Evolutionary conservation across 2,797 vertebrate genomes (phyloP).

Genomic region (Dermochelys coriacea): DNA sequence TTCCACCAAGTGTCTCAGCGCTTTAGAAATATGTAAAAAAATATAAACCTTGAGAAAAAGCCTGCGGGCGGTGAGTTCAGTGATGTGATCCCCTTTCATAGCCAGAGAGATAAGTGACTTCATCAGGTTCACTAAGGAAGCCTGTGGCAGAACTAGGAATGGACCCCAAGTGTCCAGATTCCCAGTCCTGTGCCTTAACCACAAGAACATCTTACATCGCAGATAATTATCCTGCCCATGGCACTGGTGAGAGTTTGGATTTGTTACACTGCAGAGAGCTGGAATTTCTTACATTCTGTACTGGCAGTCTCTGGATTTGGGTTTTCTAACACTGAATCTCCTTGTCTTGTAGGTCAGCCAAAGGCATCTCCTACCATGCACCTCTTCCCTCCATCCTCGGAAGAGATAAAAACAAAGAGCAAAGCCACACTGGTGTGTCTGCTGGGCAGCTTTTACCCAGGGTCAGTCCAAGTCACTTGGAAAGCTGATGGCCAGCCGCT

Average conservation of each 20-base stretch:
- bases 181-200: neutral
- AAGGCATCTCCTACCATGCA: slow-evolving; percentile 41
- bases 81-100: no score
- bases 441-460: slow-evolving; percentile 54
- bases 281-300: neutral
- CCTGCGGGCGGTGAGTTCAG: no score
- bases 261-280: neutral
- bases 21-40: no score
- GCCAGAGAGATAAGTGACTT: no score
- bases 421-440: slow-evolving; percentile 60
- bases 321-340: no score
- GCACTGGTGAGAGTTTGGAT: accelerated
- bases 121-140: neutral
- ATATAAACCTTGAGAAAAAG: no score
- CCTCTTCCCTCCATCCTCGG: slow-evolving; percentile 49
- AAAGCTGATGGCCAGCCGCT: accelerated
- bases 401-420: neutral
- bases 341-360: slow-evolving; percentile 5
- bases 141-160: neutral
- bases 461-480: slow-evolving; percentile 52
- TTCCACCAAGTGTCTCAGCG: no score
- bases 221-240: neutral
- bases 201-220: neutral
- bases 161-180: neutral
- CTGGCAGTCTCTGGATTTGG: neutral